A percentile compares a stretch with the other conserved stretches of the same genome.
These are phyloP conservation scores for Paraescarpia echinospica DNA, from an alignment of 1,140 invertebrate species.

Conservation along the genomic window DNA sequence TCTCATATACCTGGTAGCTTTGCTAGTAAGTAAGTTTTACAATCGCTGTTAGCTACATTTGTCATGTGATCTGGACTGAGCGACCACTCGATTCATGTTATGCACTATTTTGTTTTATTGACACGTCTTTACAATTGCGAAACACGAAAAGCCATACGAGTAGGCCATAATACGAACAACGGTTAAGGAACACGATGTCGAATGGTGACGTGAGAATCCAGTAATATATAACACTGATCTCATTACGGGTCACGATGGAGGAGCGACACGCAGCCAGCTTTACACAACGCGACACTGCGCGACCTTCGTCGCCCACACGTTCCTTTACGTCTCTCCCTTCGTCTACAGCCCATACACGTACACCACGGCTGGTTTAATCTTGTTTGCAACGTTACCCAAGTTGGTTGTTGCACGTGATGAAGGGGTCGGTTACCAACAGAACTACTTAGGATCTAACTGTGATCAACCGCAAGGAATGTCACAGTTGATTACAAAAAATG, in stretches of 20 bases:
- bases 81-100: background rate
- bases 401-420: too few relatives aligned
- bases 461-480: too few relatives aligned
- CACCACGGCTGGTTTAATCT: too few relatives aligned
- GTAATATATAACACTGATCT: too few relatives aligned
- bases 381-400: too few relatives aligned
- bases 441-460: too few relatives aligned
- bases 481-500: too few relatives aligned
- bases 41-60: background rate
- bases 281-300: background rate
- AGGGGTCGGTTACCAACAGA: too few relatives aligned
- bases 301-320: too few relatives aligned
- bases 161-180: background rate
- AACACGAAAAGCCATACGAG: background rate
- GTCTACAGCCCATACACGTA: too few relatives aligned
- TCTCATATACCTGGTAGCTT: background rate
- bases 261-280: background rate
- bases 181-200: background rate
- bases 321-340: too few relatives aligned
- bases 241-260: too few relatives aligned
- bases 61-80: background rate
- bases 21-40: background rate
- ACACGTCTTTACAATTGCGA: background rate
- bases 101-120: background rate
- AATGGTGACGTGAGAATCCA: background rate